Conservation (phyloP, 92 coral and sea anemone species). For the Diadumene lineata region DNA sequence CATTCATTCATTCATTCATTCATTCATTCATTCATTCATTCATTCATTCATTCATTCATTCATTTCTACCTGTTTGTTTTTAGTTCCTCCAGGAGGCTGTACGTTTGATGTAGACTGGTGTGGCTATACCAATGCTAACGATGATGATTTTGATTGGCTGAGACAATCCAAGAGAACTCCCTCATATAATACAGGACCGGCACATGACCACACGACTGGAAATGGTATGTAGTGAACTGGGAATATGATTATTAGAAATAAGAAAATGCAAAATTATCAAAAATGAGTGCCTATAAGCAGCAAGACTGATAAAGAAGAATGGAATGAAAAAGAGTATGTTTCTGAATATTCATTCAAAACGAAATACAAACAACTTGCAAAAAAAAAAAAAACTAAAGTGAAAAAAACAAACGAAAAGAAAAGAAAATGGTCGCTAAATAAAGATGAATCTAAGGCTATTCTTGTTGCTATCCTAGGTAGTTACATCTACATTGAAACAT, state of each 20-base stretch:
- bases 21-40: too few relatives aligned
- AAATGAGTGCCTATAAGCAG: too few relatives aligned
- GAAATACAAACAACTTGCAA: neutral
- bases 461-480: neutral
- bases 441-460: neutral
- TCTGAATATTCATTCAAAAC: neutral
- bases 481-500: slow-evolving; percentile 32
- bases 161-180: slow-evolving; percentile 13
- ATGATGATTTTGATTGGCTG: slow-evolving; percentile 45
- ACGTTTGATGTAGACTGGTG: slow-evolving; percentile 52
- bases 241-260: neutral
- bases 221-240: slow-evolving; percentile 26
- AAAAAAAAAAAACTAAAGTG: neutral
- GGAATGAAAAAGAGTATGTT: neutral
- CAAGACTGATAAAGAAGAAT: too few relatives aligned
- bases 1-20: too few relatives aligned
- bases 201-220: slow-evolving; percentile 61
- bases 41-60: too few relatives aligned
- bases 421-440: neutral
- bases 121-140: slow-evolving; percentile 44
- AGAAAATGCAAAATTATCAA: neutral
- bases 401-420: too few relatives aligned
- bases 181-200: slow-evolving; percentile 23
- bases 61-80: neutral
- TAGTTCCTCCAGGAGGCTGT: slow-evolving; percentile 36